These are phyloP conservation scores for Mus caroli DNA, from an alignment of 2,797 vertebrate species.

Conservation along the genomic window DNA sequence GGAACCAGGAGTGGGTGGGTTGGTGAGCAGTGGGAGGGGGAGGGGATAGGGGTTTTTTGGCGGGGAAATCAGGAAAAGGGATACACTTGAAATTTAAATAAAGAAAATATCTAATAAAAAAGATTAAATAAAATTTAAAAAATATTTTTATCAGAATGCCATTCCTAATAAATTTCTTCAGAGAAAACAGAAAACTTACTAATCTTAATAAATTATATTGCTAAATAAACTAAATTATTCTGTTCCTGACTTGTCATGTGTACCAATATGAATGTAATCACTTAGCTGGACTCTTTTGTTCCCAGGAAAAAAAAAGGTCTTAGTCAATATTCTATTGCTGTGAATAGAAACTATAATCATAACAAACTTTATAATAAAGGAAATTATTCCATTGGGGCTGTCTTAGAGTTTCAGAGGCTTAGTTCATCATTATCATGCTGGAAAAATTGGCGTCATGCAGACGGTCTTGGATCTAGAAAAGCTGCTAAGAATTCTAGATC, in stretches of 20 bases:
- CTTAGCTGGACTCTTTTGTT: not conserved
- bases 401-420: too few relatives aligned
- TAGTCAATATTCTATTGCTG: not conserved
- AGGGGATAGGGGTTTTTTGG: too few relatives aligned
- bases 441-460: not conserved
- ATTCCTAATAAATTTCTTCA: not conserved
- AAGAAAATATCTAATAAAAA: too few relatives aligned
- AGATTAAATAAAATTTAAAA: not conserved
- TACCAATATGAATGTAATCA: not conserved
- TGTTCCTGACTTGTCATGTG: not conserved
- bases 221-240: not conserved
- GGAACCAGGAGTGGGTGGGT: too few relatives aligned
- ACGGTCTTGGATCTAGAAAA: not conserved
- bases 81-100: too few relatives aligned
- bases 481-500: not conserved
- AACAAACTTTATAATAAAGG: not conserved
- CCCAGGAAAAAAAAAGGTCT: not conserved
- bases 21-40: too few relatives aligned
- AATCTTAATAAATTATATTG: not conserved
- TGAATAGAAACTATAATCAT: not conserved
- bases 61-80: too few relatives aligned
- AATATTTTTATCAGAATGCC: not conserved
- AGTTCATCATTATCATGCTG: too few relatives aligned
- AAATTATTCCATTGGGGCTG: too few relatives aligned
- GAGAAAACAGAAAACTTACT: not conserved